Evolutionary conservation across 1,140 invertebrate genomes (phyloP).

Genomic region (Apis mellifera): DNA sequence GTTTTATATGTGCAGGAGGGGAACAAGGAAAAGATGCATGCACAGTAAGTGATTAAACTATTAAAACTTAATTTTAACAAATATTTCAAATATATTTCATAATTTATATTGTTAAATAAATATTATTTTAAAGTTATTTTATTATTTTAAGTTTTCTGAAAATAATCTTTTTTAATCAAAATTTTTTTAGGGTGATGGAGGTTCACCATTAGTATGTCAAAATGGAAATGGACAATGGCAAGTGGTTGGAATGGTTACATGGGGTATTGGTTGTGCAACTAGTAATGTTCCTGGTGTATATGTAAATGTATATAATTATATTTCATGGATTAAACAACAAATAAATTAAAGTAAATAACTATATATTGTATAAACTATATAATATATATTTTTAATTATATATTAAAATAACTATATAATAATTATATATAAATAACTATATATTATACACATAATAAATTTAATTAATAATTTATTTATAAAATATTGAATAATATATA

Average conservation of each 20-base stretch:
- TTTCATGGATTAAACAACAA: conserved; percentile 84
- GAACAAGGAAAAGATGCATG: conserved; percentile 90
- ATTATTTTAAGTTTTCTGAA: neutral
- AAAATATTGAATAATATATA: too few species aligned
- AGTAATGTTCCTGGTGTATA: conserved; percentile 86
- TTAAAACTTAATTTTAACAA: neutral
- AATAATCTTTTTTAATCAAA: neutral
- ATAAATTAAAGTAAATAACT: conserved; percentile 22
- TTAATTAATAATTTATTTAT: too few species aligned
- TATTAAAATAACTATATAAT: neutral
- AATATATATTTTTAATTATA: neutral
- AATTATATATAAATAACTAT: neutral
- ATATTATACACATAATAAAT: too few species aligned
- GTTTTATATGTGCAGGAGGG: conserved; percentile 90
- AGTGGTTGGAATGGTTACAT: conserved; percentile 87
- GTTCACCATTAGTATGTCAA: conserved; percentile 88
- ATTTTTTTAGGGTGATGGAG: conserved; percentile 87
- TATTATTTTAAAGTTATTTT: neutral
- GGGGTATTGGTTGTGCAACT: conserved; percentile 88
- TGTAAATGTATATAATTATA: conserved; percentile 84
- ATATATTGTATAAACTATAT: neutral
- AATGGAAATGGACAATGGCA: conserved; percentile 81
- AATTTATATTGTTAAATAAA: neutral
- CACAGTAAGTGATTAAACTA: conserved; percentile 78
- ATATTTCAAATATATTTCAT: neutral